Evolutionary conservation across 2,797 vertebrate species (phyloP), one percentile per base, ranked within the genome.

Genomic region (Kryptolebias ocellatus): DNA sequence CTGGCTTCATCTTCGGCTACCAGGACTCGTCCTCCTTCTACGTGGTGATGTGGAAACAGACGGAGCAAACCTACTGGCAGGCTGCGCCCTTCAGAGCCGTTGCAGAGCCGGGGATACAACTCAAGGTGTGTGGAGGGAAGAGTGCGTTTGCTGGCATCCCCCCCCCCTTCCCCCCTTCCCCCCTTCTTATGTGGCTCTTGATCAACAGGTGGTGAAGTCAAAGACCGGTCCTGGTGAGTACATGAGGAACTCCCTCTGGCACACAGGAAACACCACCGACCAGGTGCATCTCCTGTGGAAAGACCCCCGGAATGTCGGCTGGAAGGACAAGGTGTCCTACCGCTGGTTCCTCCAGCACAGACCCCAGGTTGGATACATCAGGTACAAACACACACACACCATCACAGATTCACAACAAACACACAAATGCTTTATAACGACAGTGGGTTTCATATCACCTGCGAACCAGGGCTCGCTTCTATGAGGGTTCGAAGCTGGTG

Each of bases 1-100:
- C 96, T 0, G 98, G 98, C 77, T 99, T 99, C 87, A 99, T 99
- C 88, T 99, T 99, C 20, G 96, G 98, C 59, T 99, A 99, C 77
- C 98, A 99, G 91, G 98, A 99, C 83, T 99, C 97, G 8, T 98
- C 96, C 49, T 99, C 97, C 70, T 99, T 99, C 91, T 99, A 99
- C 0, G 98, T 98, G 74, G 97, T 99, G 58, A 99, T 99, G 98
- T 99, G 98, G 98, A 99, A 99, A 80, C 98, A 99, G 90, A 99
- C 98, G 0, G 97, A 99, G 37, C 98, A 99, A 90, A 99, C 97
- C 0, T 99, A 99, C 85, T 99, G 98, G 98, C 98, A 99, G 86
- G 96, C 97, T 0, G 95, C 96, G 0, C 98, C 98, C 0, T 99
- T 99, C 92, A 92, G 98, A 73, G 98, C 98, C 0, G 97, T 99